phyloP scores from a whole-genome alignment of 2,113 vertebrate species.

The Hyla sarda region DNA sequence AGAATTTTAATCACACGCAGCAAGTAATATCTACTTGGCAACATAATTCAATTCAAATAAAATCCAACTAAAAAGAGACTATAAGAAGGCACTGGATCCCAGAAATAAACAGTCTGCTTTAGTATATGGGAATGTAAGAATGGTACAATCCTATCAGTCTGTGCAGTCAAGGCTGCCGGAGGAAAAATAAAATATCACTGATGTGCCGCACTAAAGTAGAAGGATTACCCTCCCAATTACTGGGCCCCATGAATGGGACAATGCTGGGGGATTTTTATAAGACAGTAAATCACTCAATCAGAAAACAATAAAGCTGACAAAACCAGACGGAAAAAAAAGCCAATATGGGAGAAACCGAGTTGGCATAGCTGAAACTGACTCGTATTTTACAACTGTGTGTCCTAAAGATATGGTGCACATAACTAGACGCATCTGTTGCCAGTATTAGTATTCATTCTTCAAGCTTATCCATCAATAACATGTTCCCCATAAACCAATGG shows the following conservation, averaged over 20 bases:
- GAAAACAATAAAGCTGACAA: neutral
- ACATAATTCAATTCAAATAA: slow-evolving; percentile 55
- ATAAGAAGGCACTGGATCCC: slow-evolving; percentile 37
- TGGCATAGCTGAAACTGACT: neutral
- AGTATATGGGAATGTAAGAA: neutral
- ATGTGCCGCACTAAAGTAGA: slow-evolving; percentile 3
- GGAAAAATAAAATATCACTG: slow-evolving; percentile 31
- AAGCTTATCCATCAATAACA: neutral
- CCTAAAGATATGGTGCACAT: neutral
- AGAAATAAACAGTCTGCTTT: slow-evolving; percentile 23
- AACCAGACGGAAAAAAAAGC: neutral
- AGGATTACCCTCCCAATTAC: neutral
- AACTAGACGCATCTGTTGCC: neutral
- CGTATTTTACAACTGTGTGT: neutral
- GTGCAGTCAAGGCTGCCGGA: neutral
- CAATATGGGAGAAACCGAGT: neutral
- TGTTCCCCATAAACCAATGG: neutral
- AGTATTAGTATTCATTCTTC: neutral
- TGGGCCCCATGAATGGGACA: neutral
- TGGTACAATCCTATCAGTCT: slow-evolving; percentile 15
- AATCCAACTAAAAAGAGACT: slow-evolving; percentile 41
- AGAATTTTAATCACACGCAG: slow-evolving; percentile 55
- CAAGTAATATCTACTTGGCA: slow-evolving; percentile 52
- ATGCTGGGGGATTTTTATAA: neutral
- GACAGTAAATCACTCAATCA: neutral